Evolutionary conservation across 2,113 vertebrate genomes (phyloP).

Genomic region (Tinamus guttatus): DNA sequence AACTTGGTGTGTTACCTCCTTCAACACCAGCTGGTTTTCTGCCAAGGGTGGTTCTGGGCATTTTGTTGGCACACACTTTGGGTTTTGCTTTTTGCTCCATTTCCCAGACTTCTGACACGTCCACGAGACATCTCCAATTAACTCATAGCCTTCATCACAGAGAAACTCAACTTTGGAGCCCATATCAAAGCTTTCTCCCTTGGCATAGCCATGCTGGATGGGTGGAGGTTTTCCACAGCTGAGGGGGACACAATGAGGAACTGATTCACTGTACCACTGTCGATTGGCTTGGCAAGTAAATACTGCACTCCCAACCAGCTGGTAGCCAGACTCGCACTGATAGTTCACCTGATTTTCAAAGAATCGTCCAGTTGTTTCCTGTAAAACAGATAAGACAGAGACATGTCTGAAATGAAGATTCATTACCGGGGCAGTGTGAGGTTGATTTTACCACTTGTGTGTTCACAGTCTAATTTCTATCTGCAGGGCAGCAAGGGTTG

Average conservation of each 20-base stretch:
- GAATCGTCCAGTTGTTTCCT: slow-evolving; percentile 81
- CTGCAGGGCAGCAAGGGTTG: neutral
- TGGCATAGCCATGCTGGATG: slow-evolving; percentile 83
- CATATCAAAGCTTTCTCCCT: slow-evolving; percentile 86
- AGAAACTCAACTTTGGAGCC: slow-evolving; percentile 90
- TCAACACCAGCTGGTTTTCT: slow-evolving; percentile 91
- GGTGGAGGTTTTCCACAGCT: slow-evolving; percentile 89
- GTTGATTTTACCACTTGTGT: neutral
- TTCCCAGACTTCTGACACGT: slow-evolving; percentile 91
- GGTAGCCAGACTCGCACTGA: slow-evolving; percentile 87
- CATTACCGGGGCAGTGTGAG: neutral
- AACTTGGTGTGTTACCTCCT: slow-evolving; percentile 80
- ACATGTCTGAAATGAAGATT: neutral
- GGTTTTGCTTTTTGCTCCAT: slow-evolving; percentile 87
- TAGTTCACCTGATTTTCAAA: slow-evolving; percentile 89
- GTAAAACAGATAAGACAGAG: slow-evolving; percentile 33
- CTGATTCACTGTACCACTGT: slow-evolving; percentile 89
- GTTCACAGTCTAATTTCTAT: neutral
- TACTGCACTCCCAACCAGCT: slow-evolving; percentile 81
- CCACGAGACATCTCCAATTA: slow-evolving; percentile 87
- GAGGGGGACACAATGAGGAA: slow-evolving; percentile 85
- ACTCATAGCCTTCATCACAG: slow-evolving; percentile 93
- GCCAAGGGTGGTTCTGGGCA: slow-evolving; percentile 91
- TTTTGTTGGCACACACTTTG: slow-evolving; percentile 87
- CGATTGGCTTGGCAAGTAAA: slow-evolving; percentile 92